Conservation (phyloP, 37 sponge, comb jelly and placozoan species). For the Bolinopsis microptera region DNA sequence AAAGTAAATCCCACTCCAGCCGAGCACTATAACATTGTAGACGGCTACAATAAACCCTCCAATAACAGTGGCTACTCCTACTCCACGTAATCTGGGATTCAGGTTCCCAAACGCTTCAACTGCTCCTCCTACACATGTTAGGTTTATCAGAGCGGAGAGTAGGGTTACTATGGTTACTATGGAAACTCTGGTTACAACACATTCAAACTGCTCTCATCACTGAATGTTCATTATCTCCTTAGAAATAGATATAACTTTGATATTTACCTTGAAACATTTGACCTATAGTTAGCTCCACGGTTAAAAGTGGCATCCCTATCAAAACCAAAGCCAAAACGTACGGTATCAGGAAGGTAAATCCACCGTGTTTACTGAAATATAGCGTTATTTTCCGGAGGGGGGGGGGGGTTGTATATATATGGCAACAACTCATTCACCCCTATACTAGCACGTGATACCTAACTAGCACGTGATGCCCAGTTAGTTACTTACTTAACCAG, state of each 20-base stretch:
- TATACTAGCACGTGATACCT: not conserved
- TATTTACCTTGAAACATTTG: slow-evolving; percentile 33
- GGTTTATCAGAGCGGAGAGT: no score
- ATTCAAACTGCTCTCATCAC: not conserved
- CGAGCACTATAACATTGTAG: not conserved
- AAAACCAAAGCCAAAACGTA: not conserved
- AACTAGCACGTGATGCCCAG: not conserved
- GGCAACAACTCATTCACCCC: no score
- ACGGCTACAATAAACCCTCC: not conserved
- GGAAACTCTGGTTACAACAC: not conserved
- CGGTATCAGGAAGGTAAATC: not conserved
- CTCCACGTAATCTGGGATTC: not conserved
- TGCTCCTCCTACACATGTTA: not conserved
- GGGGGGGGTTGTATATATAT: no score
- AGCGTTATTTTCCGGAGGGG: no score
- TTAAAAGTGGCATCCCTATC: not conserved
- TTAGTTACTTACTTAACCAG: not conserved
- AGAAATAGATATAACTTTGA: not conserved
- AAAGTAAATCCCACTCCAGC: not conserved
- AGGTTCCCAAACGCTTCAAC: not conserved
- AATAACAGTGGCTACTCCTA: not conserved
- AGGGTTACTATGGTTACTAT: no score
- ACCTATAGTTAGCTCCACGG: not conserved
- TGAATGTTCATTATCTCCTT: not conserved
- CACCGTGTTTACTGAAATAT: not conserved